Conservation (phyloP, 2,888 invertebrate species). For the Poecilus cupreus region DNA sequence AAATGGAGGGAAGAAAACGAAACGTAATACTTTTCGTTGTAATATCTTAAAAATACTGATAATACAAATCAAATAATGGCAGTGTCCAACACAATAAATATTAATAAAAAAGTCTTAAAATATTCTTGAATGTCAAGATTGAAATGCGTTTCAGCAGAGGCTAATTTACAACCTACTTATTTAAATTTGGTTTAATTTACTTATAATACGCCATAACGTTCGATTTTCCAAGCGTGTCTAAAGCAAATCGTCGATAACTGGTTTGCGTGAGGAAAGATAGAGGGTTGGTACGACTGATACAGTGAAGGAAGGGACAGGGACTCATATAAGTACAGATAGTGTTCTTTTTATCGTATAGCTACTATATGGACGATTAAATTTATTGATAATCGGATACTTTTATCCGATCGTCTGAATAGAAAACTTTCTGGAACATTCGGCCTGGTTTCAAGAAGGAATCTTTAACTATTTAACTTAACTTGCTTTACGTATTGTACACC, state of each 20-base stretch:
- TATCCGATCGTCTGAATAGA: conserved; percentile 54
- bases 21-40: conserved; percentile 47
- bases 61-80: conserved; percentile 11
- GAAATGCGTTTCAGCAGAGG: conserved; percentile 27
- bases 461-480: background rate
- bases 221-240: conserved; percentile 34
- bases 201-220: conserved; percentile 25
- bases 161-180: background rate
- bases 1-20: conserved; percentile 36
- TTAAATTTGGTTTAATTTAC: conserved; percentile 12
- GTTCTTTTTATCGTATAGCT: conserved; percentile 58
- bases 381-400: conserved; percentile 53
- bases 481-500: background rate
- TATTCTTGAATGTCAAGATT: conserved; percentile 33
- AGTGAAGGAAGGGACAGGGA: conserved; percentile 43
- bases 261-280: conserved; percentile 37
- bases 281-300: conserved; percentile 37
- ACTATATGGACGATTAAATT: conserved; percentile 59
- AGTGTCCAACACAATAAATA: conserved; percentile 19
- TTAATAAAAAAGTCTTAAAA: conserved; percentile 25
- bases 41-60: conserved; percentile 35
- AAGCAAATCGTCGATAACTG: conserved; percentile 53
- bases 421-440: conserved; percentile 35
- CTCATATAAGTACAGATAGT: conserved; percentile 56
- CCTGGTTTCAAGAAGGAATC: background rate